phyloP scores from a whole-genome alignment of 2,888 invertebrate species.

The Hirtodrosophila trivittata region DNA sequence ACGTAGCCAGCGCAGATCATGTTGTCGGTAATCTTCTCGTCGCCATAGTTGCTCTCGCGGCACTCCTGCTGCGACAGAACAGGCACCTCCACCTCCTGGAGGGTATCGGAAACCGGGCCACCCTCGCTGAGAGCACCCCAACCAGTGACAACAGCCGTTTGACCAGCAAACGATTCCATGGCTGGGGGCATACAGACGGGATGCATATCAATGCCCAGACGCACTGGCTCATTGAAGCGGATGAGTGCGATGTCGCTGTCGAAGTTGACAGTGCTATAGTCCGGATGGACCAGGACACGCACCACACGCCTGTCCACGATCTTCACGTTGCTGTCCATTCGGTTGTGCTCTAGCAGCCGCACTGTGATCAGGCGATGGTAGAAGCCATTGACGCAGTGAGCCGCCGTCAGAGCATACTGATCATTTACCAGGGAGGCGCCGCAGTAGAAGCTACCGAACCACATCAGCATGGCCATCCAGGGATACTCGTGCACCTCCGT shows the following conservation, averaged over 20 bases:
- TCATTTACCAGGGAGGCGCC: conserved; percentile 90
- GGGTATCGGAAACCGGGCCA: conserved; percentile 87
- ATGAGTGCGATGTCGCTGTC: conserved; percentile 93
- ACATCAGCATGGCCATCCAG: conserved; percentile 88
- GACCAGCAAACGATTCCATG: conserved; percentile 74
- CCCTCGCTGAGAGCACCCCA: conserved; percentile 91
- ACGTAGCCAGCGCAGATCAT: conserved; percentile 82
- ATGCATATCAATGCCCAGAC: conserved; percentile 86
- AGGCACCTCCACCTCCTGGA: conserved; percentile 89
- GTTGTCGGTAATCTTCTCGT: conserved; percentile 79
- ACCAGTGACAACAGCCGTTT: conserved; percentile 88
- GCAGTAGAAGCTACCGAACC: conserved; percentile 87
- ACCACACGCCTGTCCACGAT: conserved; percentile 82
- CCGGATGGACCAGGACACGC: conserved; percentile 85
- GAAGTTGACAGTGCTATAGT: conserved; percentile 89
- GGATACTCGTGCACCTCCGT: conserved; percentile 89
- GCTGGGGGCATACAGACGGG: conserved; percentile 90
- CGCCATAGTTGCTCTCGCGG: conserved; percentile 75
- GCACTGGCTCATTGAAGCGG: conserved; percentile 86
- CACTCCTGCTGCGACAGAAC: conserved; percentile 87
- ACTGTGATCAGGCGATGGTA: conserved; percentile 86
- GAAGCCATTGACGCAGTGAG: conserved; percentile 89
- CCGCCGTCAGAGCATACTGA: conserved; percentile 90
- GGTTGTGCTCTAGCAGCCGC: conserved; percentile 90
- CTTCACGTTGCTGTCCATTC: conserved; percentile 83